Conservation (phyloP, 2,113 vertebrate genomes). For the Gavia stellata region DNA sequence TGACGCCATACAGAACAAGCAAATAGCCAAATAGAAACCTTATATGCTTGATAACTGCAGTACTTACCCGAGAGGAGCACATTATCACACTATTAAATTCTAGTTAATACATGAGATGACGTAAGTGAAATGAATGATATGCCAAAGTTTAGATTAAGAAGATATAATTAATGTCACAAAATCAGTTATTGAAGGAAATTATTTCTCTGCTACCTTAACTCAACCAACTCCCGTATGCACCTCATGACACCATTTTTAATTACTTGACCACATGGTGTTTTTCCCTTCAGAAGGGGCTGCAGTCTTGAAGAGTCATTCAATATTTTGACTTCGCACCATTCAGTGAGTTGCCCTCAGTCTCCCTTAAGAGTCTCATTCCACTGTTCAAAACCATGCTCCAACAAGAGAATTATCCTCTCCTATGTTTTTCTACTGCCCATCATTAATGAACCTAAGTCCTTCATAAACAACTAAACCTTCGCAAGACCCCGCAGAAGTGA, state of each 20-base stretch:
- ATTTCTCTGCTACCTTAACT: background rate
- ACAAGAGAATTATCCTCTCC: background rate
- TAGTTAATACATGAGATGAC: background rate
- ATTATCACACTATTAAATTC: background rate
- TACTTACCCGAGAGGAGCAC: background rate
- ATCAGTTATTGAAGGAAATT: background rate
- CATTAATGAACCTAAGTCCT: background rate
- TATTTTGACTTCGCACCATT: background rate
- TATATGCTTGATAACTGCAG: background rate
- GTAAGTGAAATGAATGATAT: background rate
- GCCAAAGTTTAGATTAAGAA: background rate
- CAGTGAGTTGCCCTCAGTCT: background rate
- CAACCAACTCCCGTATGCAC: background rate
- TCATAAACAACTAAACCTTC: background rate
- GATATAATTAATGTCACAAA: background rate
- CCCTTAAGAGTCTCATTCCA: background rate
- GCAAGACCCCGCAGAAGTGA: background rate
- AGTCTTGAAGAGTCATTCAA: background rate
- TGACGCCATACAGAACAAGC: background rate
- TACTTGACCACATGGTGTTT: background rate
- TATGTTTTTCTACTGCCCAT: background rate
- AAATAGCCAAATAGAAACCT: background rate
- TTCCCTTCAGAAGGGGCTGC: background rate
- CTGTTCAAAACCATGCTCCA: background rate
- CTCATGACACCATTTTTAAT: background rate